Conservation (phyloP, 2,888 invertebrate genomes). For the Apamea epomidion region DNA sequence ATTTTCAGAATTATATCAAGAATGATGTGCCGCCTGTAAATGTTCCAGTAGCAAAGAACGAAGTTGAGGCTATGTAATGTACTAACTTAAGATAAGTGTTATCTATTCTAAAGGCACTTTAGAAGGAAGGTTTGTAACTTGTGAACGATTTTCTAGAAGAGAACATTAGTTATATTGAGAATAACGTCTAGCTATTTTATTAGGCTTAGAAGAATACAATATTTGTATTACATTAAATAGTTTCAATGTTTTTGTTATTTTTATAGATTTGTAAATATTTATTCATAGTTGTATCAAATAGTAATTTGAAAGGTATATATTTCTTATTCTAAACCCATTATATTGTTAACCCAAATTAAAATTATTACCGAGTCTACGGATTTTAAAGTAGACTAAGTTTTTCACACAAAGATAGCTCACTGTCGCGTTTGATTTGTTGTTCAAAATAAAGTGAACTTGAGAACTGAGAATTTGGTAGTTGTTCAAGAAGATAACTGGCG, state of each 20-base stretch:
- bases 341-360: constrained; percentile 22
- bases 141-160: constrained; percentile 27
- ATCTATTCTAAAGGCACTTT: constrained; percentile 24
- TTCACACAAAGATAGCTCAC: neutral
- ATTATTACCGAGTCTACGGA: neutral
- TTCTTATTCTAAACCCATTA: constrained; percentile 20
- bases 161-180: constrained; percentile 14
- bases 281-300: constrained; percentile 32
- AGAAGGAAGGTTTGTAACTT: constrained; percentile 46
- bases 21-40: constrained; percentile 72
- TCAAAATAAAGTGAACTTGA: constrained; percentile 10
- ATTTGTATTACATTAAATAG: constrained; percentile 45
- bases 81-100: constrained; percentile 35
- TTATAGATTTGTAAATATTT: constrained; percentile 46
- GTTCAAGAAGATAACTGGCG: constrained; percentile 14
- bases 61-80: constrained; percentile 81
- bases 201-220: constrained; percentile 36
- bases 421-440: constrained; percentile 10
- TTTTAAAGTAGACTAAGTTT: constrained; percentile 6
- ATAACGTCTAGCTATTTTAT: constrained; percentile 28
- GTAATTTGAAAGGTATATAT: constrained; percentile 38
- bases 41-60: constrained; percentile 76
- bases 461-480: constrained; percentile 4
- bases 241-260: constrained; percentile 47
- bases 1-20: constrained; percentile 83